These are phyloP conservation scores for Anthopleura xanthogrammica DNA, from an alignment of 92 coral and sea anemone species.

Conservation along the genomic window DNA sequence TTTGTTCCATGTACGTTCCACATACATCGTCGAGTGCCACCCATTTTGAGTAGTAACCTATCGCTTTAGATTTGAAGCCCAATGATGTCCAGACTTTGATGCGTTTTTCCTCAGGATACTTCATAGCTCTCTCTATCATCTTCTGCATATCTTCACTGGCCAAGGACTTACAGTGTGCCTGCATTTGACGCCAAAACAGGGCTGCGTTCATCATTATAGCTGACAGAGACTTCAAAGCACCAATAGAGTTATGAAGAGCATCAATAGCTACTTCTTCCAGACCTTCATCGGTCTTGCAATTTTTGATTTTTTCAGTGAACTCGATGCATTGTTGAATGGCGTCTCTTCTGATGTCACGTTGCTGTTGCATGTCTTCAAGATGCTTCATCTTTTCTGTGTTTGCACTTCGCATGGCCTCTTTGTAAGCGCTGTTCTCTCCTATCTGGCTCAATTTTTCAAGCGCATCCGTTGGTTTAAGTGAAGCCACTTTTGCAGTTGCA, in stretches of 20 bases:
- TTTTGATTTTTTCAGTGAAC: constrained; percentile 52
- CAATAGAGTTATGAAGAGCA: constrained; percentile 66
- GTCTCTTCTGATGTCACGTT: constrained; percentile 47
- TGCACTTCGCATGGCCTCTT: constrained; percentile 41
- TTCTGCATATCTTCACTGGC: constrained; percentile 40
- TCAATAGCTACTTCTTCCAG: constrained; percentile 65
- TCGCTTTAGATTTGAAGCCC: constrained; percentile 37
- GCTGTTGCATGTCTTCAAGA: constrained; percentile 45
- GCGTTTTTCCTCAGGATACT: constrained; percentile 52
- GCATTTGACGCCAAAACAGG: constrained; percentile 63
- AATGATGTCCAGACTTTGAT: constrained; percentile 57
- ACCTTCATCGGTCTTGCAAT: constrained; percentile 36
- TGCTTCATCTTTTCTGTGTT: constrained; percentile 52
- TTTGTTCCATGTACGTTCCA: constrained; percentile 58
- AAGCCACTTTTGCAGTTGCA: neutral
- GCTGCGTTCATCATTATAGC: constrained; percentile 74
- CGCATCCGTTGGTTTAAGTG: too few relatives aligned
- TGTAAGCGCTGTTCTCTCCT: too few relatives aligned
- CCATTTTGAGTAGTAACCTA: constrained; percentile 58
- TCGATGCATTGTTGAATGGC: constrained; percentile 55
- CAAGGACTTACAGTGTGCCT: constrained; percentile 50
- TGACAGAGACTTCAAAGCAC: constrained; percentile 65
- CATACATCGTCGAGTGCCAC: constrained; percentile 69
- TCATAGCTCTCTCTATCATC: constrained; percentile 40
- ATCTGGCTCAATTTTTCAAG: too few relatives aligned